Base-by-base conservation (phyloP, 2,797 vertebrate species). In the Microchirus variegatus region DNA sequence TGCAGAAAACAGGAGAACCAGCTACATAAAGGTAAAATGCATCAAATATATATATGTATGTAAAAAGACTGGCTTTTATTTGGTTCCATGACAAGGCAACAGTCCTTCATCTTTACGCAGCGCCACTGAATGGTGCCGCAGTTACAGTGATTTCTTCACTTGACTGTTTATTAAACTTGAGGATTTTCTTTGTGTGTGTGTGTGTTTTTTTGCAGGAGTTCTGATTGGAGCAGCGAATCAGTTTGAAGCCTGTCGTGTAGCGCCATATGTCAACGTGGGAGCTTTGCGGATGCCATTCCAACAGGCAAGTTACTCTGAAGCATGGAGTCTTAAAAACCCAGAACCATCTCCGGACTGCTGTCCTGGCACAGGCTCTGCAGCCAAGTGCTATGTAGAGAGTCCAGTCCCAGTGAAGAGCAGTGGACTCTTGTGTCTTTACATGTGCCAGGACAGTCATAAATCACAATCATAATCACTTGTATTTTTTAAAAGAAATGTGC, bases 1-100 rank as follows among this genome's bases (percentile, higher is more conserved):
- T 98, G 97, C 90, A 95, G 97, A 86, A 99, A 98, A 81, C 97
- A 99, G 82, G 97, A 99, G 87, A 99, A 99, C 87, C 97, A 98
- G 66, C 91, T 99, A 59, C 97, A 98, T 92, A 98, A 99, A 98
- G 97, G 97, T 98, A 93, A 0, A 79, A 19, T 14, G 36, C 51
- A 42, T 16, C 45, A 7, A 19, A 66, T 31, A 59, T 31, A 59
- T 22, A n/a, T n/a, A n/a, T n/a, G n/a, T n/a, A n/a, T n/a, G n/a
- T n/a, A n/a, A n/a, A n/a, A 48, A 19, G 52, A 16, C 37, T 38
- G 26, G 11, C 47, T 49, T 75, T 17, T 58, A 40, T 35, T 63
- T 59, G 51, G 16, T 50, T 53, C 16, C 18, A 17, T 63, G 45
- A n/a, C n/a, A 50, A 41, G 38, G 53, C 35, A 22, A 47, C n/a